Base-by-base conservation (phyloP, 2,113 vertebrate genomes). In the Eira barbara region DNA sequence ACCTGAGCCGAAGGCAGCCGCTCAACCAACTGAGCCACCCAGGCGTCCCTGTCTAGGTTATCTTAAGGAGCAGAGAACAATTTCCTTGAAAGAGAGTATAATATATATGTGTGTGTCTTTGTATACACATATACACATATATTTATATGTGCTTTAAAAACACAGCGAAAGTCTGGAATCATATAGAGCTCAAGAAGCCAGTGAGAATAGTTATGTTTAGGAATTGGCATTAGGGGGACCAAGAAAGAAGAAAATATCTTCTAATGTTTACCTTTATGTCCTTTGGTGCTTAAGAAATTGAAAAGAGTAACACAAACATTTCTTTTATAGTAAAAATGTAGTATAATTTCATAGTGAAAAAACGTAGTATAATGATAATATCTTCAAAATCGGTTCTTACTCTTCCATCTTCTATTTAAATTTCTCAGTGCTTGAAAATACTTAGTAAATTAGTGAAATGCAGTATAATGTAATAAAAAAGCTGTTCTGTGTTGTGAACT, bases 241-340 rank as follows among this genome's bases (percentile, higher is more conserved):
- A 61, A 73, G 7, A 76, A 95, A 67, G 81, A 49, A 93, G 49
- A 21, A 65, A 21, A 59, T 20, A 79, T 96, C 29, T 87, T 94
- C 90, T 94, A 82, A 34, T 82, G 83, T 97, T 73, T 88, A 15
- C 34, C 45, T 94, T 85, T 94, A 94, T 74, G 49, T 11, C 23
- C 29, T 55, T 73, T 34, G 2, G 11, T 94, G 31, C 57, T 89
- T 81, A 92, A 88, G 63, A 95, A 91, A 94, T 89, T 96, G 14
- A n/a, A 61, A 91, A 93, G 65, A 94, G 36, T 84, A 80, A 55
- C 59, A 49, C 11, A n/a, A 47, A 84, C 21, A 55, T 89, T 91
- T 94, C 23, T 94, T 95, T 95, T 59, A 82, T 89, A 59, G 55
- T 61, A 63, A 92, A 94, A 95, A 55, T 90, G 11, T 74, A 31